Conservation (phyloP, 2,797 vertebrate genomes). For the Periophthalmus magnuspinnatus region DNA sequence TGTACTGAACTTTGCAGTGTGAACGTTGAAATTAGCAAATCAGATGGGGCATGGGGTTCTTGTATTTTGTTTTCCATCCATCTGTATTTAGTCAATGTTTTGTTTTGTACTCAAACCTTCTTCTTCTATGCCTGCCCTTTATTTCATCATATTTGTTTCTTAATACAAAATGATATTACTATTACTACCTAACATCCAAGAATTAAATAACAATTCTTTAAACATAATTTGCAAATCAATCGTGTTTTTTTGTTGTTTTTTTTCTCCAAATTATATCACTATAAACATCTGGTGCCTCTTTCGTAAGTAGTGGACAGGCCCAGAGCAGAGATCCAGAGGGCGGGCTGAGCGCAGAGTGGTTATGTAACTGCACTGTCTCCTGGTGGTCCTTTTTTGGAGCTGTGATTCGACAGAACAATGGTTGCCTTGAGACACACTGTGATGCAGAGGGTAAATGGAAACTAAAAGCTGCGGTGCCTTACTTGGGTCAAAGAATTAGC, state of each 20-base stretch:
- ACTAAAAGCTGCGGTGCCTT: slow-evolving; percentile 9
- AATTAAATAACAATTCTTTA: not conserved
- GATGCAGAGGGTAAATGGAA: slow-evolving; percentile 18
- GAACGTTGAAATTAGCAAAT: too few species aligned
- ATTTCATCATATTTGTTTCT: too few species aligned
- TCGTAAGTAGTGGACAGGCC: slow-evolving; percentile 23
- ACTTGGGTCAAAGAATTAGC: not conserved
- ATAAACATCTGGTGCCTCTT: slow-evolving; percentile 50
- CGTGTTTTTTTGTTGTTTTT: not conserved
- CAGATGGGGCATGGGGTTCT: too few species aligned
- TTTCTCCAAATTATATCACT: slow-evolving; percentile 13
- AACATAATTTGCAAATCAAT: not conserved
- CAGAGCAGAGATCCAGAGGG: not conserved
- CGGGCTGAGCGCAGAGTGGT: slow-evolving; percentile 15
- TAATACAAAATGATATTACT: too few species aligned
- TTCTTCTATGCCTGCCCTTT: too few species aligned
- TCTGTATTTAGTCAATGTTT: too few species aligned
- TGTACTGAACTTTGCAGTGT: too few species aligned
- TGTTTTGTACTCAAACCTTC: too few species aligned
- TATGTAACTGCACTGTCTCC: slow-evolving; percentile 44
- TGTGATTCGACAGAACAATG: slow-evolving; percentile 34
- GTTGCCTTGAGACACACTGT: slow-evolving; percentile 23
- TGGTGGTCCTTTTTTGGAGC: slow-evolving; percentile 27
- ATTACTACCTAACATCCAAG: too few species aligned
- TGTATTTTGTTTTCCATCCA: too few species aligned